Base-by-base conservation (phyloP, 2,888 invertebrate genomes). In the Oeneis ivallda region DNA sequence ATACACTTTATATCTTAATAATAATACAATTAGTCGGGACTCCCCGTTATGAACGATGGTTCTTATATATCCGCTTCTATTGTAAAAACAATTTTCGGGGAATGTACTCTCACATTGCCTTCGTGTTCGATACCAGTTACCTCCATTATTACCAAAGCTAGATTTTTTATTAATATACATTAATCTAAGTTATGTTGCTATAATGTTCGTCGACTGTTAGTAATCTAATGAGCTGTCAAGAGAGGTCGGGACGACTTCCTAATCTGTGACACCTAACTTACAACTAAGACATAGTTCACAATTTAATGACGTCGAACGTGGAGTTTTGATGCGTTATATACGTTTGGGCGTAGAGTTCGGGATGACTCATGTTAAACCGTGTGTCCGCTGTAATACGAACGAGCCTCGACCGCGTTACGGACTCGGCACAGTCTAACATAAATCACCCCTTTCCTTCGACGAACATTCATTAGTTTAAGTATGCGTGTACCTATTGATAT, bases 1-100 rank as follows among this genome's bases (percentile, higher is more conserved):
- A 91, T 90, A 91, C 91, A 91, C 88, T 92, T 92, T 92, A 92
- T 92, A 87, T 91, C 89, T 91, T 91, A 86, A 85, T 80, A 85
- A 84, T 87, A 88, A 84, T 91, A 92, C 90, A 92, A 85, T 83
- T 75, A 76, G 74, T 76, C 75, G 80, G 79, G 82, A 67, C 62
- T 78, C 69, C 71, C 72, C 85, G 85, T 77, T 79, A 75, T 75
- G 79, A 82, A 82, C 82, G 80, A 75, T 60, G 39, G 66, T 65
- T 64, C 66, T 64, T 60, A 49, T 53, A 56, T 67, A 9, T 9
- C 70, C 65, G 65, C 62, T 64, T 49, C 54, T 56, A 63, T 60
- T 80, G 78, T 80, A 79, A 82, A n/a, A 85, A 87, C 86, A 89
- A 82, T 82, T 79, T 77, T 69, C 74, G 79, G 79, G 89, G 87